Conservation (phyloP, 2,888 invertebrate species). For the Serripes groenlandicus region DNA sequence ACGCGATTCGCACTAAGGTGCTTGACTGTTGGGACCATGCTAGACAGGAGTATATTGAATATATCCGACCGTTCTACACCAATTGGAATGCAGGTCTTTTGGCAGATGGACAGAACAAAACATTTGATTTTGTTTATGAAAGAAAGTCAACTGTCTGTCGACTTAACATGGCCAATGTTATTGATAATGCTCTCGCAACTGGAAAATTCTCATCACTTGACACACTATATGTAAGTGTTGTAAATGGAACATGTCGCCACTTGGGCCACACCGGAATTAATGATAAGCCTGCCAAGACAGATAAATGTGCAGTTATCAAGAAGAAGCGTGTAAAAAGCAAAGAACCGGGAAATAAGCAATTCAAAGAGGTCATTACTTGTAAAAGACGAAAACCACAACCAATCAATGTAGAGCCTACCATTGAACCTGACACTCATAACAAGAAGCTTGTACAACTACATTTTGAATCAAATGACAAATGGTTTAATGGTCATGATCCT, state of each 20-base stretch:
- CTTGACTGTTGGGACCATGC: background rate
- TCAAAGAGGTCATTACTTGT: background rate
- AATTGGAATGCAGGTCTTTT: background rate
- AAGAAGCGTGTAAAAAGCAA: background rate
- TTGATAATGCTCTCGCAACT: background rate
- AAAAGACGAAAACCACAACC: background rate
- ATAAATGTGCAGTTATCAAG: constrained; percentile 2
- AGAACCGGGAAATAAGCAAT: background rate
- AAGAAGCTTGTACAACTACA: background rate
- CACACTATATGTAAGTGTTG: background rate
- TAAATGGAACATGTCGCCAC: background rate
- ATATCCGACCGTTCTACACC: background rate
- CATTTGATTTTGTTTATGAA: constrained; percentile 7
- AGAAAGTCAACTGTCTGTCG: background rate
- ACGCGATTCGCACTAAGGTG: background rate
- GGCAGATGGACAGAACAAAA: background rate
- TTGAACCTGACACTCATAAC: background rate
- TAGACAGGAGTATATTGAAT: background rate
- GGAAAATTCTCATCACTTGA: background rate
- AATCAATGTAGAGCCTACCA: background rate
- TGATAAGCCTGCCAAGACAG: background rate
- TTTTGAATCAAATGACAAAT: constrained; percentile 5
- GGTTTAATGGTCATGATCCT: constrained; percentile 8
- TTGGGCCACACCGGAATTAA: background rate
- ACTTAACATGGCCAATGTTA: background rate